These are phyloP conservation scores for Dryobates pubescens DNA, from an alignment of 2,797 vertebrate species.

Conservation along the genomic window DNA sequence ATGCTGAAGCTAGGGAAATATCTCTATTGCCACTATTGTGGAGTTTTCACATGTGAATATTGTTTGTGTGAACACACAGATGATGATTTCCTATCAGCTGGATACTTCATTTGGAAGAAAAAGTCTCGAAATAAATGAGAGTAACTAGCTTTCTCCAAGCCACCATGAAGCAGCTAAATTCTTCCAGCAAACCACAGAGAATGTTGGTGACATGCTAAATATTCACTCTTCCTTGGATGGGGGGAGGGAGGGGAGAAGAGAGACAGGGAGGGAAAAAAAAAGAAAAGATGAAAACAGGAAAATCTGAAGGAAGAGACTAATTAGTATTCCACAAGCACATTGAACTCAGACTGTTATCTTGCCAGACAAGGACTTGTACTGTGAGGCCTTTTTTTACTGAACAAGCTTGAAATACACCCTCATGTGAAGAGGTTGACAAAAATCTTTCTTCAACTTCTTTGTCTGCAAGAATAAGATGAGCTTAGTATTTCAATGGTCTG, in stretches of 20 bases:
- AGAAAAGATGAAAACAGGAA: not conserved
- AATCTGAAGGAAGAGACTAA: conserved; percentile 33
- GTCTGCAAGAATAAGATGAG: conserved; percentile 23
- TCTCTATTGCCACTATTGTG: not conserved
- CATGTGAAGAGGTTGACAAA: not conserved
- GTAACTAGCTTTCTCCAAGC: not conserved
- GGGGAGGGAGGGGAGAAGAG: not conserved
- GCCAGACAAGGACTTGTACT: conserved; percentile 30
- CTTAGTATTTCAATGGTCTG: not conserved
- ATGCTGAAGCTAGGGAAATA: not conserved
- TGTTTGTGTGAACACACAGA: not conserved
- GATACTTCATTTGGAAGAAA: not conserved
- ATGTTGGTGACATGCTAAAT: not conserved
- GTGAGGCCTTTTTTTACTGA: not conserved
- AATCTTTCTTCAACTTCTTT: conserved; percentile 48
- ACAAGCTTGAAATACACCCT: conserved; percentile 35
- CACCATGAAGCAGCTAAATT: conserved; percentile 35
- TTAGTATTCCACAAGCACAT: conserved; percentile 16
- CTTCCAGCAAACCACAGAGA: conserved; percentile 31
- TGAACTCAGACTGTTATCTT: conserved; percentile 53
- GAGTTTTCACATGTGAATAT: not conserved
- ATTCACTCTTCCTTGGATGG: not conserved
- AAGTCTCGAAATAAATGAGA: not conserved
- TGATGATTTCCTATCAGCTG: not conserved
- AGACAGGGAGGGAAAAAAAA: not conserved